Percentiles rank a stretch among this genome's conserved stretches.
phyloP scores from a whole-genome alignment of 2,888 invertebrate species.

The Perizoma affinitatum region DNA sequence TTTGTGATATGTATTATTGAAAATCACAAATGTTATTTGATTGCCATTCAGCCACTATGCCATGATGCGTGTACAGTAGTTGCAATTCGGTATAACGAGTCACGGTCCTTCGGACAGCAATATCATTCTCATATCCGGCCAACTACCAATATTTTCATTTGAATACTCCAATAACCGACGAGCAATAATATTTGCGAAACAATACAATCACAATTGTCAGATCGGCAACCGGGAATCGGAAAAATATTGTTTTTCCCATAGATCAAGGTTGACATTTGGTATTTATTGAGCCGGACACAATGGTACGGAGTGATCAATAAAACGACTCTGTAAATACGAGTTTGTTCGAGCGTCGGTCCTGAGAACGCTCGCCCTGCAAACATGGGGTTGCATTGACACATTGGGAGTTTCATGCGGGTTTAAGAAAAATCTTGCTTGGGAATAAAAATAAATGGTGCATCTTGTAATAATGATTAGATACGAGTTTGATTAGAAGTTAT shows the following conservation, averaged over 20 bases:
- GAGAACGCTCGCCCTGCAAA: slow-evolving; percentile 62
- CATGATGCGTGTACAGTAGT: not conserved
- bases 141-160: slow-evolving; percentile 20
- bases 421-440: slow-evolving; percentile 15
- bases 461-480: too few species aligned
- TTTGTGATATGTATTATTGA: too few species aligned
- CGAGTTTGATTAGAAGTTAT: too few species aligned
- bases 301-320: slow-evolving; percentile 32
- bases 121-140: slow-evolving; percentile 3
- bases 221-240: slow-evolving; percentile 30
- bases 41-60: too few species aligned
- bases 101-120: slow-evolving; percentile 9
- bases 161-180: slow-evolving; percentile 24
- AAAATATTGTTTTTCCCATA: slow-evolving; percentile 58
- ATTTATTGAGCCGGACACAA: slow-evolving; percentile 36
- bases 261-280: slow-evolving; percentile 33
- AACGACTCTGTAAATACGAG: slow-evolving; percentile 34
- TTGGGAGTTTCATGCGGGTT: not conserved
- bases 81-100: not conserved
- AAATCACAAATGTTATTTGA: too few species aligned
- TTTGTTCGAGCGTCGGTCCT: slow-evolving; percentile 32
- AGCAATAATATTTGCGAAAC: slow-evolving; percentile 46
- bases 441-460: not conserved
- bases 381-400: slow-evolving; percentile 47
- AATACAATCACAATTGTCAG: slow-evolving; percentile 32